These are phyloP conservation scores for Camponotus fellah DNA, from an alignment of 2,888 invertebrate species.

Conservation along the genomic window DNA sequence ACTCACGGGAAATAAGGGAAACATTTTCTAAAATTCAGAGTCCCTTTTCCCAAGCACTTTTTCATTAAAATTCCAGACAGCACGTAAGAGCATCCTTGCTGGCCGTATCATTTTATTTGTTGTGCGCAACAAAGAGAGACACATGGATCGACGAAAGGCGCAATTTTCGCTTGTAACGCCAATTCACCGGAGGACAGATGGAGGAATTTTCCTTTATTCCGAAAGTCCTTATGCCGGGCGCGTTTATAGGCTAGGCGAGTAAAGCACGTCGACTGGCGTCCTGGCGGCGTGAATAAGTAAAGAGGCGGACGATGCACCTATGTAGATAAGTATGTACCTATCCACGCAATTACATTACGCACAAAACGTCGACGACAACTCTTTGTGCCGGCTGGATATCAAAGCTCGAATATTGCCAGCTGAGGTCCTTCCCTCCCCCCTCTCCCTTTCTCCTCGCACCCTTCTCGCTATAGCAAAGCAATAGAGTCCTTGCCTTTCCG, in stretches of 20 bases:
- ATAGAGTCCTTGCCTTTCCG: conserved; percentile 74
- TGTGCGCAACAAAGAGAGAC: conserved; percentile 58
- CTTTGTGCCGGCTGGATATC: conserved; percentile 71
- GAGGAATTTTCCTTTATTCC: conserved; percentile 64
- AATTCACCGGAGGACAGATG: conserved; percentile 46
- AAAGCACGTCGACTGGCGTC: conserved; percentile 48
- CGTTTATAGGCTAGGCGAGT: conserved; percentile 29
- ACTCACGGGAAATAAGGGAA: conserved; percentile 23
- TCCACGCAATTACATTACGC: conserved; percentile 70
- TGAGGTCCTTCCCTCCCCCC: not conserved
- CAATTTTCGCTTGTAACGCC: conserved; percentile 45
- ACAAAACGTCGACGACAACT: conserved; percentile 66
- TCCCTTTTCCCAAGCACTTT: conserved; percentile 59
- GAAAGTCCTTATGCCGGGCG: conserved; percentile 45
- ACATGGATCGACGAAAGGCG: conserved; percentile 54
- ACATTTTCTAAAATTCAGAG: conserved; percentile 26
- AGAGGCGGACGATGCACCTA: conserved; percentile 52
- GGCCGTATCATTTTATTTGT: conserved; percentile 51
- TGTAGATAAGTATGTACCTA: conserved; percentile 60
- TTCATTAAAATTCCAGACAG: conserved; percentile 65
- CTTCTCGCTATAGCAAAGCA: conserved; percentile 59
- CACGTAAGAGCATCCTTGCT: conserved; percentile 53
- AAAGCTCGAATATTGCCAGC: conserved; percentile 67
- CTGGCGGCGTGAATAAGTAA: conserved; percentile 59
- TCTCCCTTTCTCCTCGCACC: not conserved